Base-by-base conservation (phyloP, 1,140 invertebrate genomes). In the Kradibia gibbosae region DNA sequence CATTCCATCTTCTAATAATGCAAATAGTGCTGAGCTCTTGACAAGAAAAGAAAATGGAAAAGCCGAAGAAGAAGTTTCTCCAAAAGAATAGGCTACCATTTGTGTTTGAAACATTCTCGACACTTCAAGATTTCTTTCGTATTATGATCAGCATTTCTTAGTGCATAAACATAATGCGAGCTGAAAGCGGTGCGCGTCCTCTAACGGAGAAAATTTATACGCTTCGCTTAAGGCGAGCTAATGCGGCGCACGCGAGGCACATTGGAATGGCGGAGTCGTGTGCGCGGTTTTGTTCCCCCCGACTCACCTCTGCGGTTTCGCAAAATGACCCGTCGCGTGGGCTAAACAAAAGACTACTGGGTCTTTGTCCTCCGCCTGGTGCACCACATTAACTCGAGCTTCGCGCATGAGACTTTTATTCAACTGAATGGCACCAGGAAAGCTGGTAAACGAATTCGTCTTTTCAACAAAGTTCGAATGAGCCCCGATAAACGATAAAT, bases 331-430 rank as follows among this genome's bases (percentile, higher is more conserved):
- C 53, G 60, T 81, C 72, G 79, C 79, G 79, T 74, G 72, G 79
- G 79, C 79, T 57, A 81, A 72, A 81, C 79, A 81, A 80, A 80
- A 75, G 72, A 73, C 78, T 78, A 78, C 77, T 45, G 77, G 15
- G 76, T 34, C 65, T 71, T 78, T 55, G 65, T 78, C 57, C 77
- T 39, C 20, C 34, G 13, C 15, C 50, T 34, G 65, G 72, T 57
- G 67, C 76, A 48, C 70, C 31, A 25, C 45, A 70, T 45, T 39
- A 70, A 70, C 7, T 45, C 67, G 28, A 65, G 28, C 60, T 8
- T 36, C 60, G 4, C 1, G 22, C n/a, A n/a, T 31, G 4, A 4
- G 7, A 11, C 72, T 74, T 17, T 45, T 55, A 13, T 36, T 74
- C 50, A 55, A 34, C 17, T 0, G 25, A 7, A 48, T 50, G 34